Conservation (phyloP, 2,888 invertebrate species). For the Mantis religiosa region DNA sequence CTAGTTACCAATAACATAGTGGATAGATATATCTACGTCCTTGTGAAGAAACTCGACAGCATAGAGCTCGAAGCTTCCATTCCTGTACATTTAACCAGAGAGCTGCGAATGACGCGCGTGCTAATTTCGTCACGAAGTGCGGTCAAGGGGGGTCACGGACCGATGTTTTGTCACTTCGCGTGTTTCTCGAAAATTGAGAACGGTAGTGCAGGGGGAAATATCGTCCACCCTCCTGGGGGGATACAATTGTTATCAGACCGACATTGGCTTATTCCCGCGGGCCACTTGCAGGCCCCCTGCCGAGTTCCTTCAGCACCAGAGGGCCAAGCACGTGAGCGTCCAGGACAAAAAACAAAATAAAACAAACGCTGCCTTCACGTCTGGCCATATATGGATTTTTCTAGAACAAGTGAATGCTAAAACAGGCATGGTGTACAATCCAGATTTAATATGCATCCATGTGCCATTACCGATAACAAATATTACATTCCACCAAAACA, state of each 20-base stretch:
- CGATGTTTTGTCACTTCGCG: background rate
- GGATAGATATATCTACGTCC: too few species aligned
- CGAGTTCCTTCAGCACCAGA: background rate
- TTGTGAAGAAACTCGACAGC: too few species aligned
- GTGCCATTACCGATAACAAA: too few species aligned
- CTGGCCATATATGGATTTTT: too few species aligned
- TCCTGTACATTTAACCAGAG: background rate
- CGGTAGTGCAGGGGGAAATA: background rate
- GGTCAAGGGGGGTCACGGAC: background rate
- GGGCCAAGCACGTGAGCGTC: background rate
- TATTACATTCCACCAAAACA: too few species aligned
- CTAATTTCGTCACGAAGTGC: background rate
- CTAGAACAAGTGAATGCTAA: too few species aligned
- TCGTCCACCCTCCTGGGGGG: background rate
- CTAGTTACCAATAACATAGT: too few species aligned
- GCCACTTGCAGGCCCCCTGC: background rate
- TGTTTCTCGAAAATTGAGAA: background rate
- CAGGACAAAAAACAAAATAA: background rate
- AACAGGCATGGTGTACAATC: too few species aligned
- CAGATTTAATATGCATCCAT: too few species aligned
- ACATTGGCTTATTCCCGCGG: background rate
- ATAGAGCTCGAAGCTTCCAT: too few species aligned
- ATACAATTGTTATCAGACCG: constrained; percentile 3
- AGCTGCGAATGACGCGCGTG: background rate
- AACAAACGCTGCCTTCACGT: background rate